Conservation (phyloP, 2,888 invertebrate genomes). For the Rotaria macrura region DNA sequence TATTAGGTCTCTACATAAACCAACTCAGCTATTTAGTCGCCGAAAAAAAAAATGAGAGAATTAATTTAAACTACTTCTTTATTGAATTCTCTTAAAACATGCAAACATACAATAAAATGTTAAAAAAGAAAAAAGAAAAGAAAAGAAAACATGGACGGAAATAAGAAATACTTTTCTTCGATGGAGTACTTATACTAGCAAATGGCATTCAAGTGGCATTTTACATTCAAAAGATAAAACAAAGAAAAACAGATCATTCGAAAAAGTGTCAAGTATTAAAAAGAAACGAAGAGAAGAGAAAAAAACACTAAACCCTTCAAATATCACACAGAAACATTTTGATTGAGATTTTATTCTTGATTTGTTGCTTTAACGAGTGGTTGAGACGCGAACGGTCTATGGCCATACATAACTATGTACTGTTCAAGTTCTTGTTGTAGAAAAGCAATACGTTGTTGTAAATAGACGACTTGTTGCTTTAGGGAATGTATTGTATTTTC, state of each 20-base stretch:
- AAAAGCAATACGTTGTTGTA: conserved; percentile 23
- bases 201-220: neutral
- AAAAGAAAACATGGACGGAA: neutral
- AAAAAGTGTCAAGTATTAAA: no score
- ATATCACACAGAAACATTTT: neutral
- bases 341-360: neutral
- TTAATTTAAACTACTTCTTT: neutral
- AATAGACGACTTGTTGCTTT: conserved; percentile 15
- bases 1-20: neutral
- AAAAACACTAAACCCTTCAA: no score
- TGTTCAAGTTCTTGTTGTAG: conserved; percentile 14
- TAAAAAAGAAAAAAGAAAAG: neutral
- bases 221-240: neutral
- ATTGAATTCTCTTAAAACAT: neutral
- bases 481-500: conserved; percentile 14
- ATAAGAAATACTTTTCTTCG: neutral
- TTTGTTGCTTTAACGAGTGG: neutral
- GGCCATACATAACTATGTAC: neutral
- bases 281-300: neutral
- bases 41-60: neutral
- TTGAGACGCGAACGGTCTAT: neutral
- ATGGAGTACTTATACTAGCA: neutral
- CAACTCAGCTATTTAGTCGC: neutral
- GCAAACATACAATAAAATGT: neutral
- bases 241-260: neutral